phyloP scores from a whole-genome alignment of 2,888 invertebrate genomes.

The Himalopsyche japonica region DNA sequence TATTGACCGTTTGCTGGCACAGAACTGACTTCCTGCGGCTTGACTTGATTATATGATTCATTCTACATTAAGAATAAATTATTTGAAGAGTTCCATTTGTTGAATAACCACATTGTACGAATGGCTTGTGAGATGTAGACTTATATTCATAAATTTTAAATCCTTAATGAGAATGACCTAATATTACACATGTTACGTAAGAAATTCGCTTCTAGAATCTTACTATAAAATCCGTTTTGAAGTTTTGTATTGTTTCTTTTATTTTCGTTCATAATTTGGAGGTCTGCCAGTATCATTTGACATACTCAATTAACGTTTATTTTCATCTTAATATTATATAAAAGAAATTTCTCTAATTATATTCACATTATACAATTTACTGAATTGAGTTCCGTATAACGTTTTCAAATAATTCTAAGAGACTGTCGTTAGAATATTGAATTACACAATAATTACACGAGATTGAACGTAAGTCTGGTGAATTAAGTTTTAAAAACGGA shows the following conservation, averaged over 20 bases:
- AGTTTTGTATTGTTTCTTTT: neutral
- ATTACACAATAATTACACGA: too few relatives aligned
- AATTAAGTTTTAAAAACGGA: too few relatives aligned
- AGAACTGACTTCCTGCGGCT: slow-evolving; percentile 12
- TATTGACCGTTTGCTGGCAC: neutral
- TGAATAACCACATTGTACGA: neutral
- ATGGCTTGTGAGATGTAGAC: too few relatives aligned
- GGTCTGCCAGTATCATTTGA: neutral
- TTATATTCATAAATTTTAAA: too few relatives aligned
- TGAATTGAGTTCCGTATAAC: too few relatives aligned
- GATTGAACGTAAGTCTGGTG: too few relatives aligned
- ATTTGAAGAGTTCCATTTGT: slow-evolving; percentile 4
- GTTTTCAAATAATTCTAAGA: too few relatives aligned
- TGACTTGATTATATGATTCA: slow-evolving; percentile 13
- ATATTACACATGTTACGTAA: too few relatives aligned
- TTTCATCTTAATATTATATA: neutral
- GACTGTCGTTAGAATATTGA: too few relatives aligned
- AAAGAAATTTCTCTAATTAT: neutral
- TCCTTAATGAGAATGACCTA: too few relatives aligned
- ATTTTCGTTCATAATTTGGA: neutral
- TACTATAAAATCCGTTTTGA: neutral
- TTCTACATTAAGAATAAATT: slow-evolving; percentile 11
- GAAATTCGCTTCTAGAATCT: neutral
- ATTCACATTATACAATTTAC: too few relatives aligned
- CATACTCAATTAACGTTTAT: neutral